phyloP scores from a whole-genome alignment of 2,113 vertebrate genomes.

The Cairina moschata region DNA sequence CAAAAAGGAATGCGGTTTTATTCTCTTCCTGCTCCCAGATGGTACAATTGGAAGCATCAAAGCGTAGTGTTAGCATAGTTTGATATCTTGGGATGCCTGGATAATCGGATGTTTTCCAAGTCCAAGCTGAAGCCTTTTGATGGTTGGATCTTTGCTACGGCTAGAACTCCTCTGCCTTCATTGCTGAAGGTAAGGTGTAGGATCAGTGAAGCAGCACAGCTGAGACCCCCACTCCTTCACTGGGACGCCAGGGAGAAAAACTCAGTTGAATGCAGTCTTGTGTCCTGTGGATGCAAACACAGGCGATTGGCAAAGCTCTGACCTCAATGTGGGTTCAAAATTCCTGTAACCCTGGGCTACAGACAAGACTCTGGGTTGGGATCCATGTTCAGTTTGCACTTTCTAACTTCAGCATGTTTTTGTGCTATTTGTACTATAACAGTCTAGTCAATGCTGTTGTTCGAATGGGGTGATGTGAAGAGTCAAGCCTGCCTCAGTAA shows the following conservation, averaged over 20 bases:
- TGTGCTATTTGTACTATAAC: not conserved
- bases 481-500: conserved; percentile 1
- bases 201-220: not conserved
- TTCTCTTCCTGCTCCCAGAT: not conserved
- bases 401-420: not conserved
- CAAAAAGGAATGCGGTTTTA: not conserved
- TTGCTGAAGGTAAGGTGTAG: not conserved
- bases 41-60: not conserved
- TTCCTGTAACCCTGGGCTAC: not conserved
- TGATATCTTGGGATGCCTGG: not conserved
- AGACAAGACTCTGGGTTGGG: not conserved
- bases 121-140: not conserved
- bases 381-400: not conserved
- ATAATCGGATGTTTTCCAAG: not conserved
- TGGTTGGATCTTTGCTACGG: not conserved
- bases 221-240: not conserved
- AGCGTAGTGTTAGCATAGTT: not conserved
- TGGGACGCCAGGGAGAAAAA: not conserved
- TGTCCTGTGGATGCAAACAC: not conserved
- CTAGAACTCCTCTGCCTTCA: not conserved
- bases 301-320: not conserved
- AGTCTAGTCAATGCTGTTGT: not conserved
- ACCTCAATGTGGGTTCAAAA: not conserved
- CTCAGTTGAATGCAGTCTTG: not conserved
- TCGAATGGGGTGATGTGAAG: conserved; percentile 18